These are phyloP conservation scores for Tipula helvola DNA, from an alignment of 2,888 invertebrate genomes.

Conservation along the genomic window DNA sequence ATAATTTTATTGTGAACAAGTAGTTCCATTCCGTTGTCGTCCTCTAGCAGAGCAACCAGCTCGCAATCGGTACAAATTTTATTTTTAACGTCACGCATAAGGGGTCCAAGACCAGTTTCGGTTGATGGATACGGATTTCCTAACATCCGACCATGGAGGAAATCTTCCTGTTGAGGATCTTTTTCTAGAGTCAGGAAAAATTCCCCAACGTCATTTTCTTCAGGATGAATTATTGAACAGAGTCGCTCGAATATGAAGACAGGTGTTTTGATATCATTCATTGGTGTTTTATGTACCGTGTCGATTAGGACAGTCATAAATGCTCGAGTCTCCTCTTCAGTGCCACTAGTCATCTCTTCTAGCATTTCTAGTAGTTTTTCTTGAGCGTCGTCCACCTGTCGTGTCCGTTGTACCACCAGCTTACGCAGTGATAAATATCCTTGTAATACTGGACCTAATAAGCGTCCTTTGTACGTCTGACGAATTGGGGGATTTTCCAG, in stretches of 20 bases:
- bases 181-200: slow-evolving; percentile 95
- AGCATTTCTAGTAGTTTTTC: slow-evolving; percentile 83
- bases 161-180: slow-evolving; percentile 98
- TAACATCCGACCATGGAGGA: slow-evolving; percentile 88
- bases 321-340: slow-evolving; percentile 88
- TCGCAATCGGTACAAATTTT: slow-evolving; percentile 98
- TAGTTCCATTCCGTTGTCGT: slow-evolving; percentile 97
- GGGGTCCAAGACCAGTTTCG: slow-evolving; percentile 88
- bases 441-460: slow-evolving; percentile 63
- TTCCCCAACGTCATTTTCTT: slow-evolving; percentile 93
- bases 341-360: slow-evolving; percentile 92
- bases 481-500: slow-evolving; percentile 77
- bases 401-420: slow-evolving; percentile 86
- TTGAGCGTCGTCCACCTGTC: slow-evolving; percentile 92
- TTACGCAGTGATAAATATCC: slow-evolving; percentile 85
- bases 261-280: slow-evolving; percentile 88
- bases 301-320: slow-evolving; percentile 97
- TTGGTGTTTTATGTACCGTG: slow-evolving; percentile 81
- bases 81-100: slow-evolving; percentile 98
- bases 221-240: slow-evolving; percentile 94
- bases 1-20: slow-evolving; percentile 97
- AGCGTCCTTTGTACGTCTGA: slow-evolving; percentile 75
- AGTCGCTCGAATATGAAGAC: slow-evolving; percentile 95
- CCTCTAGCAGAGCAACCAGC: slow-evolving; percentile 91
- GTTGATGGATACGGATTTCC: slow-evolving; percentile 95